Evolutionary conservation across 2,888 invertebrate genomes (phyloP), one percentile per base, ranked within the genome.

Genomic region (Melolontha melolontha): DNA sequence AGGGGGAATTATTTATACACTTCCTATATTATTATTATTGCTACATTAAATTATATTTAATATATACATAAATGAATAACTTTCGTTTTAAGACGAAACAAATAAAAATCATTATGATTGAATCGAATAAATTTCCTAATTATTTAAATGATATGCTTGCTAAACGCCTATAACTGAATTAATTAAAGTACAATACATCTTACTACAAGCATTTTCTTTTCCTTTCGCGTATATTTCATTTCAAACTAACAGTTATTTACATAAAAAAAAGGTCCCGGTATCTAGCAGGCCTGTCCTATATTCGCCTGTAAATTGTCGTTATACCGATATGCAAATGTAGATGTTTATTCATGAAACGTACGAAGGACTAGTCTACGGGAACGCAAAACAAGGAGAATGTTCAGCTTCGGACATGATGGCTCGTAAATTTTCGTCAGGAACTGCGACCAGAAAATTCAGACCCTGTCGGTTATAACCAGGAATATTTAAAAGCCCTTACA

Each of bases 271-370:
- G 57, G 12, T 2, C 4, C 27, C 17, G 22, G 42, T 57, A 42
- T 44, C 44, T 44, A 57, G 50, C 27, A 8, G 22, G 44, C 17
- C 57, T 42, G 17, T 57, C 12, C 44, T 22, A 27, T 44, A 57
- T 42, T 22, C 70, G 76, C 75, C 75, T 76, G 77, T 77, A 77
- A 77, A 77, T 77, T 76, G 77, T 74, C 75, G 75, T 75, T 74
- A 77, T 77, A 75, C 75, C 75, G 76, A 76, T 77, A 77, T 77
- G 77, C 76, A 77, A 77, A 77, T 77, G 75, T 73, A 64, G 74
- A 77, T 77, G 77, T 75, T 74, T 77, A 77, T 76, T 77, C 76
- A 76, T 77, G 77, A 76, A 73, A 49, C 40, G 41, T 64, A 51
- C 64, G 27, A 17, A 40, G 49, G 27, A 51, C 17, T 50, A 47